phyloP scores from a whole-genome alignment of 2,888 invertebrate genomes.

The Morpho helenor region DNA sequence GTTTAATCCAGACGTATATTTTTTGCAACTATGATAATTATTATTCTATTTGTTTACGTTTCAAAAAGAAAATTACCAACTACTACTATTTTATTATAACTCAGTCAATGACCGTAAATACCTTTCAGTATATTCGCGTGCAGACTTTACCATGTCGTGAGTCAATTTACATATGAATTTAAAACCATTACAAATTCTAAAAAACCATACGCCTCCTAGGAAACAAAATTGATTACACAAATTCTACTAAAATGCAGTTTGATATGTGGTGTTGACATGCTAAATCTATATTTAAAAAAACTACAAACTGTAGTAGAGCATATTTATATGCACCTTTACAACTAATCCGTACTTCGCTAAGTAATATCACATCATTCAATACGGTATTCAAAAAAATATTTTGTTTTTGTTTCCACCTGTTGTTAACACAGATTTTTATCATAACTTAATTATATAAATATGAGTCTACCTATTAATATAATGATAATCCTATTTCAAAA shows the following conservation, averaged over 20 bases:
- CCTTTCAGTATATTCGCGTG: constrained; percentile 15
- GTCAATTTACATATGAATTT: constrained; percentile 15
- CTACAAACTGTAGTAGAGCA: too few species aligned
- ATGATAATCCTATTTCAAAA: neutral
- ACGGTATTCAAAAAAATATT: too few species aligned
- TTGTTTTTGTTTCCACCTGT: too few species aligned
- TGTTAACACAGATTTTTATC: too few species aligned
- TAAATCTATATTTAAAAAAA: neutral
- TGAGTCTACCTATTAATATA: neutral
- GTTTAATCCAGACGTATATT: too few species aligned
- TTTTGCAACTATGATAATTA: too few species aligned
- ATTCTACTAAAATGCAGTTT: neutral
- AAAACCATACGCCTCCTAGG: constrained; percentile 3
- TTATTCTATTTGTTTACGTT: too few species aligned
- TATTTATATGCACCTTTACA: too few species aligned
- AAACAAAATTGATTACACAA: constrained; percentile 13
- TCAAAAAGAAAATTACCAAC: too few species aligned
- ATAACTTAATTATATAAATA: too few species aligned
- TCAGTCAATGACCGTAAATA: constrained; percentile 13
- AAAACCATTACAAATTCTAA: constrained; percentile 21
- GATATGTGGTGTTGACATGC: constrained; percentile 10
- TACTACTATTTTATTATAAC: neutral
- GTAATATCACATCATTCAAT: too few species aligned
- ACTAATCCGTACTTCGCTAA: too few species aligned
- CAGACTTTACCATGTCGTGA: constrained; percentile 13